Percentiles rank a stretch among this genome's conserved stretches.
phyloP scores from a whole-genome alignment of 1,140 invertebrate genomes.

The Drosophila bifasciata region DNA sequence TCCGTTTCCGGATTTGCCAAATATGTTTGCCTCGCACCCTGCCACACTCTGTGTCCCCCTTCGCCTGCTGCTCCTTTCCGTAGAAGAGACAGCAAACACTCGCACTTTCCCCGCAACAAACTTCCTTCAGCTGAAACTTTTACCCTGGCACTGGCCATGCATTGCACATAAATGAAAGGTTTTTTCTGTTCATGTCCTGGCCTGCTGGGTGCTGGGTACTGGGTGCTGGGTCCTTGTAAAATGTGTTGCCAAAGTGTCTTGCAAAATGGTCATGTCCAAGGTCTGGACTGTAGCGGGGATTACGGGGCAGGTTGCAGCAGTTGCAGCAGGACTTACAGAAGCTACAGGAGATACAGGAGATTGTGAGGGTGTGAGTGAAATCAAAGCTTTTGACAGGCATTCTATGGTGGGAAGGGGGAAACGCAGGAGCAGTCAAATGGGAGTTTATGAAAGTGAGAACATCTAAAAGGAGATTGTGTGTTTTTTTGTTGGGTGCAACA shows the following conservation, averaged over 20 bases:
- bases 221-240: slow-evolving; percentile 51
- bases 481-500: not conserved
- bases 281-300: slow-evolving; percentile 9
- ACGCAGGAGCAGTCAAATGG: not conserved
- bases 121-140: too few species aligned
- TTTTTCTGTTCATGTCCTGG: slow-evolving; percentile 50
- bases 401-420: not conserved
- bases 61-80: slow-evolving; percentile 2
- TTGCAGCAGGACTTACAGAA: slow-evolving; percentile 6
- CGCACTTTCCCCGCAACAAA: slow-evolving; percentile 67
- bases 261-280: slow-evolving; percentile 56
- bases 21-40: slow-evolving; percentile 70
- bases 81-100: slow-evolving; percentile 62
- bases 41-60: slow-evolving; percentile 16
- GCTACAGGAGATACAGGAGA: slow-evolving; percentile 32
- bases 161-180: slow-evolving; percentile 79
- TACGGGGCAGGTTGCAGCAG: slow-evolving; percentile 15
- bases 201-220: slow-evolving; percentile 3
- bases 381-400: slow-evolving; percentile 36
- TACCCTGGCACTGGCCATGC: slow-evolving; percentile 59
- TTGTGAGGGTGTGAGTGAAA: slow-evolving; percentile 33
- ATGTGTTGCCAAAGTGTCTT: slow-evolving; percentile 58
- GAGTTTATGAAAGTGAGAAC: slow-evolving; percentile 17
- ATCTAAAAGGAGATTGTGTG: not conserved
- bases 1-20: slow-evolving; percentile 78